These are phyloP conservation scores for Nycteola revayana DNA, from an alignment of 2,888 invertebrate genomes.

Conservation along the genomic window DNA sequence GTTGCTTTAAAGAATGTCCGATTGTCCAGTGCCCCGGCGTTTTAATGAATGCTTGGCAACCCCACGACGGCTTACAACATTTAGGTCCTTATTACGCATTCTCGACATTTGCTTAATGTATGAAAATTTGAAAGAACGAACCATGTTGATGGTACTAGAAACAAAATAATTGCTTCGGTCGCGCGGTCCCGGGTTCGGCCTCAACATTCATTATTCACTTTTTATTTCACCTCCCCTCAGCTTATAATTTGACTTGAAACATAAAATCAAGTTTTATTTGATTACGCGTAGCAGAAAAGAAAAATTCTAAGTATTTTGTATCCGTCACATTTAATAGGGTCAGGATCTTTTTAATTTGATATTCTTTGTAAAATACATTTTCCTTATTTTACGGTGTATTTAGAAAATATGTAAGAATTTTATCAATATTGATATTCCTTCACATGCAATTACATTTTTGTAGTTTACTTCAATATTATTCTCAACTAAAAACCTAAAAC, in stretches of 20 bases:
- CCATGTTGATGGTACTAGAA: conserved; percentile 80
- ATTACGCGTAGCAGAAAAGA: conserved; percentile 70
- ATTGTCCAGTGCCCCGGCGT: conserved; percentile 56
- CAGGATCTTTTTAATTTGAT: conserved; percentile 54
- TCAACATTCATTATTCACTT: conserved; percentile 81
- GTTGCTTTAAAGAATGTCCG: conserved; percentile 42
- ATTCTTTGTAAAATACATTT: conserved; percentile 51
- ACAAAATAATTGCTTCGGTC: conserved; percentile 81
- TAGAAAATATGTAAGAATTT: too few species aligned
- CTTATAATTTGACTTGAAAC: conserved; percentile 81
- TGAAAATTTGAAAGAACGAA: conserved; percentile 80
- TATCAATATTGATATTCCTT: background rate
- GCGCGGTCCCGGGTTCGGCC: conserved; percentile 75
- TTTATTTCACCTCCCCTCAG: conserved; percentile 77
- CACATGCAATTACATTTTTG: too few species aligned
- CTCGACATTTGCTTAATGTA: conserved; percentile 80
- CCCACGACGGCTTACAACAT: conserved; percentile 64
- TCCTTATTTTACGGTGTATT: conserved; percentile 32
- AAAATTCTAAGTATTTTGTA: conserved; percentile 64
- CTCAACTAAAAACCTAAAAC: too few species aligned
- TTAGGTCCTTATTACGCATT: conserved; percentile 77
- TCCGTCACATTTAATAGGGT: conserved; percentile 67
- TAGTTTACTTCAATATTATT: too few species aligned
- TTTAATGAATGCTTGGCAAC: conserved; percentile 62
- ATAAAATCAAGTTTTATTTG: conserved; percentile 82